Evolutionary conservation across 2,888 invertebrate genomes (phyloP).

Genomic region (Drosophila monieri): DNA sequence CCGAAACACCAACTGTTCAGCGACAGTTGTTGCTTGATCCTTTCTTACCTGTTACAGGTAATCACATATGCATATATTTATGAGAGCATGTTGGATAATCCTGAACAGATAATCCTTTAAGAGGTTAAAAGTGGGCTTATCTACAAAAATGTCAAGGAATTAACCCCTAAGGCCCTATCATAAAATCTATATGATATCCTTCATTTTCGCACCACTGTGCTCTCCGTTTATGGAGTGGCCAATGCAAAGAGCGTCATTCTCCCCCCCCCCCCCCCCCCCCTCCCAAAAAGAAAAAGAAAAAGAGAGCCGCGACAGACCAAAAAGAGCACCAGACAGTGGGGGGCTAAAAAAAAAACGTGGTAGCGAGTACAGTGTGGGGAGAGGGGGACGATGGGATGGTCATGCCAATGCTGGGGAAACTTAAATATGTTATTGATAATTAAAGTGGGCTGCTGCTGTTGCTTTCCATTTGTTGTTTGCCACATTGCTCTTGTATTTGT

Average conservation of each 20-base stretch:
- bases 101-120: slow-evolving; percentile 15
- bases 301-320: slow-evolving; percentile 1
- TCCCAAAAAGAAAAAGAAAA: background rate
- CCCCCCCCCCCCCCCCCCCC: background rate
- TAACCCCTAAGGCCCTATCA: background rate
- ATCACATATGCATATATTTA: background rate
- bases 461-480: slow-evolving; percentile 3
- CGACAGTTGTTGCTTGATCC: background rate
- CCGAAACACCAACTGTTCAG: background rate
- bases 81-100: slow-evolving; percentile 19
- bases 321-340: slow-evolving; percentile 9
- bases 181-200: background rate
- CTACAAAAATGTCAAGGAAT: background rate
- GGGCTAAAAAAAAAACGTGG: background rate
- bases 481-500: background rate
- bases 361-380: background rate
- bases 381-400: background rate
- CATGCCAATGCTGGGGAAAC: slow-evolving; percentile 8
- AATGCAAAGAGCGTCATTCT: slow-evolving; percentile 20
- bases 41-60: background rate
- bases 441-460: slow-evolving; percentile 39
- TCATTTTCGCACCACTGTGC: slow-evolving; percentile 1
- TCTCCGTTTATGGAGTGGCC: slow-evolving; percentile 11
- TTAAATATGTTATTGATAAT: slow-evolving; percentile 73
- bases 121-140: slow-evolving; percentile 1